Percentiles rank a stretch among this genome's conserved stretches.
These are phyloP conservation scores for Priocnemis perturbator DNA, from an alignment of 2,888 invertebrate genomes.

Conservation along the genomic window DNA sequence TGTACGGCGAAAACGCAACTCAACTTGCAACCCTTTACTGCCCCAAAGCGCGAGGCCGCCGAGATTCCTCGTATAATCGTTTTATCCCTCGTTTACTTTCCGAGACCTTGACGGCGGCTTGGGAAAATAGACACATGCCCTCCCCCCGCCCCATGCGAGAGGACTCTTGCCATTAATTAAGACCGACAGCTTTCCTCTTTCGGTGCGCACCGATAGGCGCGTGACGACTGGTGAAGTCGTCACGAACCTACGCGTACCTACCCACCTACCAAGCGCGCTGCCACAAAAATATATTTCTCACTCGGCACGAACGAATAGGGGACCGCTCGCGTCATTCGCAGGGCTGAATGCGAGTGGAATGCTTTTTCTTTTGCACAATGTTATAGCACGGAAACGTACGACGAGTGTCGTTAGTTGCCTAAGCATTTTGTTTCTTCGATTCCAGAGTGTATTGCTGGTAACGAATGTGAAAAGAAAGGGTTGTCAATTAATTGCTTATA, in stretches of 20 bases:
- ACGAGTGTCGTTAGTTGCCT: too few species aligned
- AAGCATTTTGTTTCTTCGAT: too few species aligned
- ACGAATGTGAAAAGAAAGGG: too few species aligned
- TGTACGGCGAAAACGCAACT: slow-evolving; percentile 1
- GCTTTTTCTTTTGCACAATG: too few species aligned
- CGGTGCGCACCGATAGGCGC: slow-evolving; percentile 8
- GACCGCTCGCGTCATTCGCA: too few species aligned
- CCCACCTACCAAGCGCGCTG: not conserved
- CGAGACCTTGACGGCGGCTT: slow-evolving; percentile 39
- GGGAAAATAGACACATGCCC: slow-evolving; percentile 56
- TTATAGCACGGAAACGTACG: too few species aligned
- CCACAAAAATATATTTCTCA: too few species aligned
- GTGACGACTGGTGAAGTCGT: not conserved
- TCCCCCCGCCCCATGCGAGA: slow-evolving; percentile 16
- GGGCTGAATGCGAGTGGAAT: too few species aligned
- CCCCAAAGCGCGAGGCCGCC: slow-evolving; percentile 52
- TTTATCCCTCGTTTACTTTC: slow-evolving; percentile 61
- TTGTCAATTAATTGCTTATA: too few species aligned
- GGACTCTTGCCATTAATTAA: slow-evolving; percentile 59
- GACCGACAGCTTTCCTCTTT: slow-evolving; percentile 41
- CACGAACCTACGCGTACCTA: not conserved
- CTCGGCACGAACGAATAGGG: too few species aligned
- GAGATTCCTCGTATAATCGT: slow-evolving; percentile 70
- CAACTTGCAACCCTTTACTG: slow-evolving; percentile 3
- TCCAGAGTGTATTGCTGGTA: too few species aligned